Conservation (phyloP, 2,113 vertebrate species). For the Heloderma charlesbogerti region DNA sequence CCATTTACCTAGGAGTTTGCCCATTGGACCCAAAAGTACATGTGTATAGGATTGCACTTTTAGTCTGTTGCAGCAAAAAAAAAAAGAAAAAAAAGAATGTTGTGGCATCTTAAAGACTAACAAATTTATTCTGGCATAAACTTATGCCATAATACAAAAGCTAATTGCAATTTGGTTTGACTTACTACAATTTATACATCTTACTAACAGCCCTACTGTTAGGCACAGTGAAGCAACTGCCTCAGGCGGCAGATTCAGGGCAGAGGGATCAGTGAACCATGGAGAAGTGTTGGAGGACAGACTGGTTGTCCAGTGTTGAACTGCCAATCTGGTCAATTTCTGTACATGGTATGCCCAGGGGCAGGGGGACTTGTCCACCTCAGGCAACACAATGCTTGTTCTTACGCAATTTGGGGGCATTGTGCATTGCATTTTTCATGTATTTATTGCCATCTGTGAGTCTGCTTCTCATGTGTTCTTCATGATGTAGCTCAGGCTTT, state of each 20-base stretch:
- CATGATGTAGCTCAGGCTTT: neutral
- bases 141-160: neutral
- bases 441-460: neutral
- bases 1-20: too few relatives aligned
- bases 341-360: neutral
- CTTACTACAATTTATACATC: neutral
- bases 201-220: neutral
- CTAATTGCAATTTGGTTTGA: neutral
- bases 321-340: too few relatives aligned
- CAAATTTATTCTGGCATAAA: neutral
- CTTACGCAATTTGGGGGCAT: neutral
- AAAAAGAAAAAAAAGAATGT: too few relatives aligned
- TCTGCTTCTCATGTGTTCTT: neutral
- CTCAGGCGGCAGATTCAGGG: neutral
- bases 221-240: neutral
- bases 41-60: neutral
- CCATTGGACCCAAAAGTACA: neutral
- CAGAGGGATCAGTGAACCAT: too few relatives aligned
- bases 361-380: neutral
- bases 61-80: neutral
- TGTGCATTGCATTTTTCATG: neutral
- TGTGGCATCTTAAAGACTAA: neutral
- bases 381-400: neutral
- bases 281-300: neutral
- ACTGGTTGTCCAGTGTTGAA: neutral